Base-by-base conservation (phyloP, 2,888 invertebrate genomes). In the Platycheirus rosarum region DNA sequence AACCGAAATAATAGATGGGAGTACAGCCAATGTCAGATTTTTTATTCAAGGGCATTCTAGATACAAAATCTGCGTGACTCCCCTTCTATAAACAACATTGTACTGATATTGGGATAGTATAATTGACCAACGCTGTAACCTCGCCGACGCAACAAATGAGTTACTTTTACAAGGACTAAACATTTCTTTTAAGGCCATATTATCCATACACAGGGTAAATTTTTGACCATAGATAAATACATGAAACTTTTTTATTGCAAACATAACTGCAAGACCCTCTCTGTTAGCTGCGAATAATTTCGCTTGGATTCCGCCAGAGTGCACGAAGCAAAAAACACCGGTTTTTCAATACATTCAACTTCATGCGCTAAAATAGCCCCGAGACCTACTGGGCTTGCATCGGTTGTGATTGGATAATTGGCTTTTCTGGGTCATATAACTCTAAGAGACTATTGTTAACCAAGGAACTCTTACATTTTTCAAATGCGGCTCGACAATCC, bases 171-270 rank as follows among this genome's bases (percentile, higher is more conserved):
- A 7, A 8, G 49, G 51, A 6, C 18, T 51, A 29, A 32, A 66
- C 8, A 66, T 42, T 51, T 66, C 51, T 32, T 66, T 66, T 1
- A 66, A 23, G 42, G 66, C 66, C 46, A 66, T 42, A 32, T 51
- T 65, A 11, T 63, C 63, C n/a, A 46, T 46, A 11, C 9, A 29
- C 20, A 37, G 26, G 11, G 37, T 23, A 49, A 63, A 49, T 2
- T 40, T 23, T 35, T 65, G 46, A n/a, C 62, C 46, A 35, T 62
- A 62, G 8, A 62, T 46, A 14, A 35, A 62, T 2, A 20, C 20
- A 32, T 26, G 40, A n/a, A 65, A 42, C n/a, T 65, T 65, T 11
- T 51, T 65, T 8, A 65, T 16, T 7, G 40, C 65, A 16, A 65
- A 49, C 18, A 66, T 53, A 11, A 66, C 37, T 40, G 40, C 49